These are phyloP conservation scores for Siderastrea radians DNA, from an alignment of 92 coral and sea anemone species.

Conservation along the genomic window DNA sequence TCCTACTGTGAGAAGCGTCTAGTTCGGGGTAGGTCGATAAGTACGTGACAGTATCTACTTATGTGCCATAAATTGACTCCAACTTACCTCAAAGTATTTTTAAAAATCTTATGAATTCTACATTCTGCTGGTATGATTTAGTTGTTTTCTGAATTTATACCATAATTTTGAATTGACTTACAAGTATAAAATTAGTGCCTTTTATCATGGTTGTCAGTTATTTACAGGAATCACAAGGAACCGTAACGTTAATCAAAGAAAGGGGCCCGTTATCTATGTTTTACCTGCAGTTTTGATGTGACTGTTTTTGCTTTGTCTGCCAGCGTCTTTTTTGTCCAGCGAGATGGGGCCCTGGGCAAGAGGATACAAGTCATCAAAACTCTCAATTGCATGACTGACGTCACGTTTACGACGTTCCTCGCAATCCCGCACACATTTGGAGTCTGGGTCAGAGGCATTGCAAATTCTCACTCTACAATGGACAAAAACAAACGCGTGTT, in stretches of 20 bases:
- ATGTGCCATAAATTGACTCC: too few species aligned
- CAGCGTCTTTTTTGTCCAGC: conserved; percentile 1
- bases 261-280: not conserved
- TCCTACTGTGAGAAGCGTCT: too few species aligned
- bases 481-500: conserved; percentile 61
- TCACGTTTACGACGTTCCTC: conserved; percentile 43
- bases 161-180: too few species aligned
- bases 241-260: not conserved
- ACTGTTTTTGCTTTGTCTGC: not conserved
- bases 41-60: too few species aligned
- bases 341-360: conserved; percentile 53
- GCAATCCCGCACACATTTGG: conserved; percentile 69
- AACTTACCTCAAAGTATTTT: too few species aligned
- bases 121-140: too few species aligned
- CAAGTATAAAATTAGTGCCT: too few species aligned
- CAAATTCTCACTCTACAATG: conserved; percentile 73
- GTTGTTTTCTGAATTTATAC: too few species aligned
- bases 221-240: not conserved
- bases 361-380: conserved; percentile 31
- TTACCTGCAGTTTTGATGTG: not conserved
- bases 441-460: conserved; percentile 61
- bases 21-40: too few species aligned
- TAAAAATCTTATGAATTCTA: too few species aligned
- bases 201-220: not conserved
- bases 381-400: conserved; percentile 8